These are phyloP conservation scores for Mesoclemmys tuberculata DNA, from an alignment of 2,113 vertebrate species.

Conservation along the genomic window DNA sequence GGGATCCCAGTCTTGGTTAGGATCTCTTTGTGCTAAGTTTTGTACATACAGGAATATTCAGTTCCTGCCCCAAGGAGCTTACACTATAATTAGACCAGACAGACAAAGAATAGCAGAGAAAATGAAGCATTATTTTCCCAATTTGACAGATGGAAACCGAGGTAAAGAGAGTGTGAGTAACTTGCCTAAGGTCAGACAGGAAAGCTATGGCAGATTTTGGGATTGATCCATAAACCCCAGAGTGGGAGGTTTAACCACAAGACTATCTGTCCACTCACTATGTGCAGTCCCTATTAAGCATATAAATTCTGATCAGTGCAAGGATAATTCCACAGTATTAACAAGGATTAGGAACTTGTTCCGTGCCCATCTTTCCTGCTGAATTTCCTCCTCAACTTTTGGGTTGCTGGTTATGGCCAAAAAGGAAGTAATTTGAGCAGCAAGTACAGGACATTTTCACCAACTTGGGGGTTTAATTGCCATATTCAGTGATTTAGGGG, in stretches of 20 bases:
- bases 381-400: not conserved
- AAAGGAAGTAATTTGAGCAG: not conserved
- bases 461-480: not conserved
- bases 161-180: not conserved
- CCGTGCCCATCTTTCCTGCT: not conserved
- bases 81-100: not conserved
- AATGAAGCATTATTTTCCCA: not conserved
- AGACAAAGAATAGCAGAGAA: not conserved
- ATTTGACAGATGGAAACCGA: not conserved
- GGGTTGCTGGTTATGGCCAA: not conserved
- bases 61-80: not conserved
- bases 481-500: not conserved
- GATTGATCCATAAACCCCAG: not conserved
- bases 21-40: accelerated
- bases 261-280: not conserved
- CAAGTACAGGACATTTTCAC: not conserved
- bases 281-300: not conserved
- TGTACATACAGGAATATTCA: not conserved
- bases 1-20: not conserved
- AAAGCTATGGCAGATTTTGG: accelerated
- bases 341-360: not conserved
- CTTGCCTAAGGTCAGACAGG: not conserved
- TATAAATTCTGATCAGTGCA: not conserved
- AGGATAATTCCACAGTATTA: accelerated
- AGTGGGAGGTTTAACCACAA: not conserved